phyloP scores from a whole-genome alignment of 2,888 invertebrate genomes.

The Apodemia mormo region DNA sequence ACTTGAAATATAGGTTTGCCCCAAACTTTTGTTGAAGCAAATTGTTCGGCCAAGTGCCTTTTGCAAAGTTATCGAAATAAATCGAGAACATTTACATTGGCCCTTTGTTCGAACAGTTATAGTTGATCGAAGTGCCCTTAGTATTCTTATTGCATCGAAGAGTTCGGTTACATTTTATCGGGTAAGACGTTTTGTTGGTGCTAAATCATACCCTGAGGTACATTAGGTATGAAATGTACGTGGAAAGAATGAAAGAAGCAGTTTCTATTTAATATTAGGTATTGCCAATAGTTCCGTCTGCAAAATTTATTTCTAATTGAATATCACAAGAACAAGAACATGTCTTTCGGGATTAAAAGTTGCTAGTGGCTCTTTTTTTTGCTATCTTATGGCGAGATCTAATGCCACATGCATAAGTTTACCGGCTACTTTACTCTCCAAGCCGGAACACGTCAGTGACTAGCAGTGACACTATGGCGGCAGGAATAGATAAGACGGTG shows the following conservation, averaged over 20 bases:
- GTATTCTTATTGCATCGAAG: conserved; percentile 36
- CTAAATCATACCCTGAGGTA: conserved; percentile 32
- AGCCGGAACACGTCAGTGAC: too few species aligned
- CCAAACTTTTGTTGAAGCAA: not conserved
- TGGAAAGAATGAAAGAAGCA: not conserved
- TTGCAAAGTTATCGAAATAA: conserved; percentile 9
- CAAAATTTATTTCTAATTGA: not conserved
- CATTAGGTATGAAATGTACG: conserved; percentile 5
- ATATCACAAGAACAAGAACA: too few species aligned
- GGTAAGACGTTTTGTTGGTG: conserved; percentile 31
- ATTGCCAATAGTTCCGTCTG: not conserved
- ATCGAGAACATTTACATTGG: conserved; percentile 8
- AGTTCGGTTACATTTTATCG: conserved; percentile 39
- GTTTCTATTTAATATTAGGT: not conserved
- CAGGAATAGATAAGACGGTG: too few species aligned
- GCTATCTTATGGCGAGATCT: too few species aligned
- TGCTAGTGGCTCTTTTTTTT: too few species aligned
- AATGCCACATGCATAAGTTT: too few species aligned
- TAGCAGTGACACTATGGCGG: too few species aligned
- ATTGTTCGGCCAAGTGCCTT: not conserved
- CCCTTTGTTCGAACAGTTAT: conserved; percentile 8
- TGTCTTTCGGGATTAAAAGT: not conserved
- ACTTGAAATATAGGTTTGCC: not conserved
- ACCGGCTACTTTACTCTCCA: too few species aligned
- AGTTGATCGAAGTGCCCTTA: conserved; percentile 26